Evolutionary conservation across 2,797 vertebrate genomes (phyloP), one percentile per base, ranked within the genome.

Genomic region (Odontamblyopus lacepedii): DNA sequence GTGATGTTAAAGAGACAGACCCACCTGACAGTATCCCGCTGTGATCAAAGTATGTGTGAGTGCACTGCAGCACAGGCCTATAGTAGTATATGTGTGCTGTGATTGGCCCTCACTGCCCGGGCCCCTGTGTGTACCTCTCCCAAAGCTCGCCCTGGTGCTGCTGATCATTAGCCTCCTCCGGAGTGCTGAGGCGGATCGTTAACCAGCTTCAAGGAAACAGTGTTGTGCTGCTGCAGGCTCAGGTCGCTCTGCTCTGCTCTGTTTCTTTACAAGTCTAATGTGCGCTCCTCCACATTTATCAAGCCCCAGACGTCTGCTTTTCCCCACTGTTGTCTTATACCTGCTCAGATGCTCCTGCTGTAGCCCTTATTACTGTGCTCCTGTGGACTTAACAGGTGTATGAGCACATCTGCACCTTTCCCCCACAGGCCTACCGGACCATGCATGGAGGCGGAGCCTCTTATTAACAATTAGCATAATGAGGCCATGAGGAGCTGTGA

Each of bases 381-480:
- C 44, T 64, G 9, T 51, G 59, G 56, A 56, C 13, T 19, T 11
- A 64, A 30, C 70, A 51, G n/a, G 9, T 63, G 32, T 15, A 70
- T 71, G 50, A 30, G 71, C 60, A 48, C 71, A 66, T 69, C 65
- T 59, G 71, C 64, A 38, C 83, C 80, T 73, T 62, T 74, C 27
- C 29, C 61, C 61, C 27, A 32, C 61, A 76, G 82, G 79, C 80
- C 66, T 68, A 62, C 53, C 51, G 65, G 67, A 23, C 83, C 83
- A 82, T 81, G 78, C 81, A 78, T 80, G 65, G 76, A 87, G 71
- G 78, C 78, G 77, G 71, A 78, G 74, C 71, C 78, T 85, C 73
- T 80, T 85, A 81, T 83, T 87, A 86, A 83, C 79, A 88, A 84
- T 88, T 83, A 83, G 41, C 74, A 83, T 88, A 88, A 90, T 92